Conservation (phyloP, 2,113 vertebrate genomes). For the Taxidea taxus region DNA sequence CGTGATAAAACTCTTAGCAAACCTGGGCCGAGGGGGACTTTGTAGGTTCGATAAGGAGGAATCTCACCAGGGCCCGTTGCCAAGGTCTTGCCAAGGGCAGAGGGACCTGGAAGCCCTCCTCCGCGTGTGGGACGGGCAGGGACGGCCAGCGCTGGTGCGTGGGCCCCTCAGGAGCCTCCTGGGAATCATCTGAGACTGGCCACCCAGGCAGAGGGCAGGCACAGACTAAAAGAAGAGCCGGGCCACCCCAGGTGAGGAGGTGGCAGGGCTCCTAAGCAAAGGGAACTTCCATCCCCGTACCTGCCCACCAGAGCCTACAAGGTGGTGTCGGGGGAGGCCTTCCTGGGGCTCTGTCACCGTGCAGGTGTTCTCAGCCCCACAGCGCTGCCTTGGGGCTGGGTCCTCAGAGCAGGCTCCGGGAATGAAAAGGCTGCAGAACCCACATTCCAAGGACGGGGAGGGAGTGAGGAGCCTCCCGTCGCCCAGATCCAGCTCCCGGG, state of each 20-base stretch:
- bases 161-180: not conserved
- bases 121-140: not conserved
- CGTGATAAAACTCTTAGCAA: not conserved
- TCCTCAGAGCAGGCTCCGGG: not conserved
- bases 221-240: not conserved
- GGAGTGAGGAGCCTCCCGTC: not conserved
- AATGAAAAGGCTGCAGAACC: not conserved
- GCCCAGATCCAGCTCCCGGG: not conserved
- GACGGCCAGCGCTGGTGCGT: accelerated
- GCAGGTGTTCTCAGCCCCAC: not conserved
- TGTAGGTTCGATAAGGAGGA: not conserved
- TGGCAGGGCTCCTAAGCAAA: not conserved
- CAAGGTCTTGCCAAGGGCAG: too few species aligned
- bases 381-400: not conserved
- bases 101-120: not conserved
- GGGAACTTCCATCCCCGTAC: not conserved
- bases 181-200: not conserved
- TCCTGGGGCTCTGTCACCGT: accelerated
- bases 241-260: not conserved
- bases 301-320: not conserved
- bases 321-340: not conserved
- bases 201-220: not conserved
- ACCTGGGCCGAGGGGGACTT: not conserved
- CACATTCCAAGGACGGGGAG: not conserved
- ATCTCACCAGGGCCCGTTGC: not conserved